Evolutionary conservation across 2,797 vertebrate genomes (phyloP), one percentile per base, ranked within the genome.

Genomic region (Argya squamiceps): DNA sequence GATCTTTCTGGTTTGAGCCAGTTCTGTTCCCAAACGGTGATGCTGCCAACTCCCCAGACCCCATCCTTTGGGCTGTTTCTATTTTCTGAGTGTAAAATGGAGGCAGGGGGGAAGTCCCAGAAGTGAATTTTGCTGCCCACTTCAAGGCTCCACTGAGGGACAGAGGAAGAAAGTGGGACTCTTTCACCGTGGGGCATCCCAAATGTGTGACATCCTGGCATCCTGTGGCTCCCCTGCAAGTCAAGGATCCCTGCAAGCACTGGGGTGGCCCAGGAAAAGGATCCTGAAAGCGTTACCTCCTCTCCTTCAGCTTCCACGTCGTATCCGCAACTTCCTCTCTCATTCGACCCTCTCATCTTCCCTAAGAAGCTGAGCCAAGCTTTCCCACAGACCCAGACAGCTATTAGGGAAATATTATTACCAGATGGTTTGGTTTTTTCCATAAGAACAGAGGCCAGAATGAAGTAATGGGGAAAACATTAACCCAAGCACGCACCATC

Each of bases 401-500:
- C 97, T 96, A 95, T 97, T 98, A 94, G 88, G 91, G 94, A 93
- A 97, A 97, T 97, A 96, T 97, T 94, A 91, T 87, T 97, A 94
- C 97, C 98, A 98, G 98, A 98, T 98, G 97, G 96, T 83, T 88
- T 77, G 76, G 30, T 95, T 96, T 93, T 96, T 96, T 90, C 96
- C 97, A 84, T 86, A 75, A 88, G 79, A 89, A n/a, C 79, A 39
- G 97, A 92, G 96, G 97, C 97, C 97, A 93, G 85, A 2, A 20
- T 96, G 97, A 98, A 88, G 96, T 97, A 97, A 97, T 37, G 0
- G 70, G 82, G 62, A 94, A 86, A 89, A 82, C 29, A 60, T 97
- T 97, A 98, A 98, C 98, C 95, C 97, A 0, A 0, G 96, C 79
- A 67, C 2, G 3, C 22, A 17, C 96, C 93, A 92, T n/a, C 32